These are phyloP conservation scores for Agelastica alni DNA, from an alignment of 2,888 invertebrate genomes.

Conservation along the genomic window DNA sequence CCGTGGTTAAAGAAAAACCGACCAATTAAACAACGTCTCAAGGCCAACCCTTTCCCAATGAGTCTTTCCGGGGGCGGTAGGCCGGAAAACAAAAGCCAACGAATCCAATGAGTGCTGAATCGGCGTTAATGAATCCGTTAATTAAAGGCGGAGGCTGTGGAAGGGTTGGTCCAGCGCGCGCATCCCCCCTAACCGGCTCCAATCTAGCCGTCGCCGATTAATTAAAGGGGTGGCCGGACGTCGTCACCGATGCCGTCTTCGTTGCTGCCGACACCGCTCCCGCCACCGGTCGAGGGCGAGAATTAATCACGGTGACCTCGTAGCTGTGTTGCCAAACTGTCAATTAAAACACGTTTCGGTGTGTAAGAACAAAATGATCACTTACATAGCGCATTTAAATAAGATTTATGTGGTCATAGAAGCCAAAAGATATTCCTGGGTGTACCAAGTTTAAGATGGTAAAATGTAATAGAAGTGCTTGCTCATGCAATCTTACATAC, in stretches of 20 bases:
- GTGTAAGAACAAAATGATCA: too few relatives aligned
- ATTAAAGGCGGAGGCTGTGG: conserved; percentile 54
- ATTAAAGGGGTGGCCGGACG: conserved; percentile 53
- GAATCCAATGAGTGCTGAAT: conserved; percentile 32
- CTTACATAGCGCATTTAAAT: too few relatives aligned
- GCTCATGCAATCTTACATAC: too few relatives aligned
- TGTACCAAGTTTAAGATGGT: too few relatives aligned
- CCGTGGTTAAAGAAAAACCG: conserved; percentile 15
- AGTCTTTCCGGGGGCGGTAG: conserved; percentile 22
- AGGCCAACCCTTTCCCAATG: conserved; percentile 27
- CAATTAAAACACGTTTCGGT: too few relatives aligned
- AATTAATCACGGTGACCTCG: conserved; percentile 44
- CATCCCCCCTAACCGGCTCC: conserved; percentile 59
- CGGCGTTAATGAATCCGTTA: conserved; percentile 50
- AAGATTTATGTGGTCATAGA: too few relatives aligned
- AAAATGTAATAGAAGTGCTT: too few relatives aligned
- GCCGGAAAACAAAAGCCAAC: conserved; percentile 32
- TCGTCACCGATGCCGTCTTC: conserved; percentile 37
- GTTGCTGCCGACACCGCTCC: conserved; percentile 21
- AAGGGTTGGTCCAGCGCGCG: conserved; percentile 55
- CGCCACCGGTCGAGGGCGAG: conserved; percentile 36
- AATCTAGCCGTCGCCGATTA: conserved; percentile 53
- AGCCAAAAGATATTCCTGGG: too few relatives aligned
- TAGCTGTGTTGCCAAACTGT: conserved; percentile 29
- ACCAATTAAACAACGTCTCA: conserved; percentile 27